Conservation (phyloP, 2,888 invertebrate species). For the Diarsia brunnea region DNA sequence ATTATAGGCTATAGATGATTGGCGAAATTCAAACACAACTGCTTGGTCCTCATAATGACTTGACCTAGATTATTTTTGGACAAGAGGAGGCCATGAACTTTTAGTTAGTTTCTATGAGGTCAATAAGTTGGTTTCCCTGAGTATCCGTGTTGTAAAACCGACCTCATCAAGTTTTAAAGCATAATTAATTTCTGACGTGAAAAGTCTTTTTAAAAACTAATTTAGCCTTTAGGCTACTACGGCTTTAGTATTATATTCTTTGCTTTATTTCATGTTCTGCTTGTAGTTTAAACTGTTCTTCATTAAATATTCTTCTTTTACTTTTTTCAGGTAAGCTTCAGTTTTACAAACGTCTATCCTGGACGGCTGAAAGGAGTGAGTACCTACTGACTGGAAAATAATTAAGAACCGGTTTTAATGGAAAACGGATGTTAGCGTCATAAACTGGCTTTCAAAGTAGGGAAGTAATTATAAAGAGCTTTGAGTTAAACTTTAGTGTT, state of each 20-base stretch:
- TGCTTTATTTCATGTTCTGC: background rate
- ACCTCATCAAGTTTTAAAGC: background rate
- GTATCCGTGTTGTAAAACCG: background rate
- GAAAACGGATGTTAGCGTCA: conserved; percentile 1
- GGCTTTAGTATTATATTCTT: background rate
- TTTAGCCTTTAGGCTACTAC: background rate
- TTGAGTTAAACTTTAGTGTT: background rate
- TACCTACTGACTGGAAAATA: conserved; percentile 39
- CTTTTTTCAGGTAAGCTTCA: conserved; percentile 62
- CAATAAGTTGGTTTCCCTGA: background rate
- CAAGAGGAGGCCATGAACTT: background rate
- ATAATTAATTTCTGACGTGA: background rate
- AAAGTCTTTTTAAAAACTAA: background rate
- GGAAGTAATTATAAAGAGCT: conserved; percentile 15
- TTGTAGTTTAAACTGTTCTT: background rate
- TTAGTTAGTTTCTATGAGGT: background rate
- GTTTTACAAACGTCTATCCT: conserved; percentile 12
- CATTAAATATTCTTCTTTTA: conserved; percentile 37
- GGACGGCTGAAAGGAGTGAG: conserved; percentile 45
- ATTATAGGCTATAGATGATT: too few relatives aligned
- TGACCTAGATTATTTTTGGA: background rate
- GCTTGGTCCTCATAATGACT: background rate
- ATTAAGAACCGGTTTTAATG: conserved; percentile 21
- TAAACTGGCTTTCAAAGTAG: conserved; percentile 19
- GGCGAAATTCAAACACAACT: too few relatives aligned